These are phyloP conservation scores for Chrysolina americana DNA, from an alignment of 2,888 invertebrate species.

Conservation along the genomic window DNA sequence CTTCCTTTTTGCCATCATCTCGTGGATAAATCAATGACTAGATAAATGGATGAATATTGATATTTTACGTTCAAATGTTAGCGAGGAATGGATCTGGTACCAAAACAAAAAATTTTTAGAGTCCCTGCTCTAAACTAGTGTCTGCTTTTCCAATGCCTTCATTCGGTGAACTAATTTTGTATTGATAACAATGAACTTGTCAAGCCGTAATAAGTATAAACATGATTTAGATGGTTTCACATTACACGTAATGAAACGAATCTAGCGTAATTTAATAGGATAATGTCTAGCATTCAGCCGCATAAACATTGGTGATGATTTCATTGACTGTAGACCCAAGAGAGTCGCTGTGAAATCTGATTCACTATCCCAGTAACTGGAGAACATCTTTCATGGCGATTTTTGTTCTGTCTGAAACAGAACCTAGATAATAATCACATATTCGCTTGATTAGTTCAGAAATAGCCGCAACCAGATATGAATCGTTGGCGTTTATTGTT, in stretches of 20 bases:
- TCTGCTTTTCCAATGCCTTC: neutral
- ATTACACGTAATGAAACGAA: conserved; percentile 53
- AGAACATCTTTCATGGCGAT: neutral
- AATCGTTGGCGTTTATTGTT: neutral
- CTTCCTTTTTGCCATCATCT: no score
- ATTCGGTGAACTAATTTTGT: neutral
- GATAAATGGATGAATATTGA: no score
- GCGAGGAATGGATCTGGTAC: neutral
- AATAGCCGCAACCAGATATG: conserved; percentile 5
- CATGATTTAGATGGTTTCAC: conserved; percentile 54
- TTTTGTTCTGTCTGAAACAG: neutral
- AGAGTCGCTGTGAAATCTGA: conserved; percentile 3
- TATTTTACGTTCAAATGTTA: no score
- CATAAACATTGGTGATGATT: conserved; percentile 51
- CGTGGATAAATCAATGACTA: no score
- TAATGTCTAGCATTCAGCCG: conserved; percentile 53
- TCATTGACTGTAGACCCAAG: conserved; percentile 45
- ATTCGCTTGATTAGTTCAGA: neutral
- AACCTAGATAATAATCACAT: neutral
- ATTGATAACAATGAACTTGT: conserved; percentile 36
- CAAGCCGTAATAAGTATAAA: conserved; percentile 53
- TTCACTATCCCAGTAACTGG: neutral
- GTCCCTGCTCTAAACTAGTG: neutral
- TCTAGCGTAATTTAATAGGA: conserved; percentile 58
- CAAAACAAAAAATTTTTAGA: neutral